Conservation (phyloP, 2,888 invertebrate genomes). For the Hetaerina titia region DNA sequence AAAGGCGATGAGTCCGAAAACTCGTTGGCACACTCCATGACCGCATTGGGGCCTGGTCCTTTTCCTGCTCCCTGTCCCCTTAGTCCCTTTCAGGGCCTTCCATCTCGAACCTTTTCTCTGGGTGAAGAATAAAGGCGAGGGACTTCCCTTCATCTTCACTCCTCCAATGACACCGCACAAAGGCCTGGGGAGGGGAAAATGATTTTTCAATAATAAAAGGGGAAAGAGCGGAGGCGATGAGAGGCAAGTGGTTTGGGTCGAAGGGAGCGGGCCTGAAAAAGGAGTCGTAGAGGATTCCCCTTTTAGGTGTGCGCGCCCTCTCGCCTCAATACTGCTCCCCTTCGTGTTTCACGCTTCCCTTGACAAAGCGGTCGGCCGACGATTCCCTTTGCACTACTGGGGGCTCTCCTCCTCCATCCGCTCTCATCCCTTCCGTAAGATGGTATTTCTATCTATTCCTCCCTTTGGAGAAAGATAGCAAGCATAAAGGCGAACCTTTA, state of each 20-base stretch:
- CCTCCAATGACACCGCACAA: constrained; percentile 57
- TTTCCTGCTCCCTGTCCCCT: not conserved
- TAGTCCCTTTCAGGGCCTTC: too few species aligned
- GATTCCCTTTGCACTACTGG: not conserved
- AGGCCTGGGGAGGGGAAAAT: constrained; percentile 1
- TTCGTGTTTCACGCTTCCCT: constrained; percentile 7
- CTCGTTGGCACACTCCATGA: not conserved
- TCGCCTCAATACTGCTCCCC: not conserved
- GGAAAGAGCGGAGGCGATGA: not conserved
- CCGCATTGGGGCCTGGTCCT: not conserved
- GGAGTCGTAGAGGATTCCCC: not conserved
- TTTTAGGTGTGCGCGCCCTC: not conserved
- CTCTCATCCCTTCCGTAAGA: not conserved
- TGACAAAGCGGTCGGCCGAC: constrained; percentile 39
- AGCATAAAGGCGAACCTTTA: not conserved
- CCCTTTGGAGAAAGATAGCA: constrained; percentile 3
- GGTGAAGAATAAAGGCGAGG: not conserved
- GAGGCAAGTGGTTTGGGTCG: constrained; percentile 3
- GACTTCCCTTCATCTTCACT: not conserved
- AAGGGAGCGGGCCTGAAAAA: constrained; percentile 40
- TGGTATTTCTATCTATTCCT: not conserved
- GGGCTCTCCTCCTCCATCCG: not conserved
- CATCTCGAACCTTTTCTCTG: not conserved
- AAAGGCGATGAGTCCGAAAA: too few species aligned
- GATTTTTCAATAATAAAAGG: constrained; percentile 62